phyloP scores from a whole-genome alignment of 2,888 invertebrate genomes.

The Patella caerulea region DNA sequence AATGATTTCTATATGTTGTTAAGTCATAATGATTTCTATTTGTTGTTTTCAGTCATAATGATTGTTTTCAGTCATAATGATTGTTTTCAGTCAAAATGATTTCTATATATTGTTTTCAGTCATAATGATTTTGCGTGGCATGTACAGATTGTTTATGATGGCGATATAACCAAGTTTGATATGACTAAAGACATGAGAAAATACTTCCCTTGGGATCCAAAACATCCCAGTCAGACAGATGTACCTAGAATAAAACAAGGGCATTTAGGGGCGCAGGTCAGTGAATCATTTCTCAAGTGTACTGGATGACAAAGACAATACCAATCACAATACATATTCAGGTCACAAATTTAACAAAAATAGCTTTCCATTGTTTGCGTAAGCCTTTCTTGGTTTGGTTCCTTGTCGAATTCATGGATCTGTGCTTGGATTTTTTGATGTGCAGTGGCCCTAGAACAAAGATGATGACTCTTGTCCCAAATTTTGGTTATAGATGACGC shows the following conservation, averaged over 20 bases:
- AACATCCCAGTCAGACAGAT: constrained; percentile 80
- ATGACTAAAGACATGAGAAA: constrained; percentile 76
- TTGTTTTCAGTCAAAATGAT: background rate
- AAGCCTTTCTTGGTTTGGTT: no score
- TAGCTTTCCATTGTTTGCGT: background rate
- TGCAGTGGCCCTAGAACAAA: no score
- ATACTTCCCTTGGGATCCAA: constrained; percentile 15
- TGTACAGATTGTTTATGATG: constrained; percentile 26
- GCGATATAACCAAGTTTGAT: constrained; percentile 37
- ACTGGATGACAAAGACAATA: background rate
- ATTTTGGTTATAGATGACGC: no score
- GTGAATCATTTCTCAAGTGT: background rate
- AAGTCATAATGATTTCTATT: no score
- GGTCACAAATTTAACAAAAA: background rate
- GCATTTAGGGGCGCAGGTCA: constrained; percentile 85
- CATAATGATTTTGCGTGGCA: constrained; percentile 51
- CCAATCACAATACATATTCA: background rate
- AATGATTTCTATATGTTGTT: no score
- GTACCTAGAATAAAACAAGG: constrained; percentile 85
- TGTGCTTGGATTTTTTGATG: no score
- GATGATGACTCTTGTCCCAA: no score
- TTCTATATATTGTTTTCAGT: constrained; percentile 23
- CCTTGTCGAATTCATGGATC: no score
- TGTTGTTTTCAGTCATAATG: no score
- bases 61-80: no score